Base-by-base conservation (phyloP, 1,140 invertebrate genomes). In the Hypothenemus hampei region DNA sequence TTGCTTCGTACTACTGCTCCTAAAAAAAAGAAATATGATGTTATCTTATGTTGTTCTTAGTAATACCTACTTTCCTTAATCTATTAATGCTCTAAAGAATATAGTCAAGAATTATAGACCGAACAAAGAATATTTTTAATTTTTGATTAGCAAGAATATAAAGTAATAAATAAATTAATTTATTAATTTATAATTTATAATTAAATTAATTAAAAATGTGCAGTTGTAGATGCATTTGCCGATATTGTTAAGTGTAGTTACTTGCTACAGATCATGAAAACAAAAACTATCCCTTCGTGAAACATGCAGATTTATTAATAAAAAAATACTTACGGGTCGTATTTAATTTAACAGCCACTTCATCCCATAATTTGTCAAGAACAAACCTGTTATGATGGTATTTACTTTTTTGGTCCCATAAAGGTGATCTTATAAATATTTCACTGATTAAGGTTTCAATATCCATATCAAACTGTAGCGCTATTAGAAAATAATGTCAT, bases 1-100 rank as follows among this genome's bases (percentile, higher is more conserved):
- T 76, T 76, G 0, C 71, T 55, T 54, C 72, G 63, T 3, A 73
- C 73, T 59, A 71, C 69, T 46, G 70, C 68, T 50, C 69, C 74
- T 76, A 64, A 18, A 68, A 72, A 33, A 39, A 43, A 56, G 49
- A 50, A 48, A 20, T 45, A 40, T 40, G 20, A 29, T 22, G 8
- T 23, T 20, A 10, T 21, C 55, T 40, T 31, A 18, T 29, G 18
- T 51, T 49, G 40, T 19, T 57, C 39, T 33, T 61, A 15, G 35
- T 52, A 36, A 36, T 8, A 36, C 6, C 41, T 56, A 36, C 15
- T 37, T 8, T 37, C 15, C 6, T 37, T 41, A 20, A 41, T 15
- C 16, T 58, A n/a, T n/a, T n/a, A n/a, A n/a, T n/a, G n/a, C n/a
- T n/a, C n/a, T n/a, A n/a, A n/a, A n/a, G n/a, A n/a, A n/a, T n/a